These are phyloP conservation scores for Hypanus sabinus DNA, from an alignment of 2,113 vertebrate genomes.

Conservation along the genomic window DNA sequence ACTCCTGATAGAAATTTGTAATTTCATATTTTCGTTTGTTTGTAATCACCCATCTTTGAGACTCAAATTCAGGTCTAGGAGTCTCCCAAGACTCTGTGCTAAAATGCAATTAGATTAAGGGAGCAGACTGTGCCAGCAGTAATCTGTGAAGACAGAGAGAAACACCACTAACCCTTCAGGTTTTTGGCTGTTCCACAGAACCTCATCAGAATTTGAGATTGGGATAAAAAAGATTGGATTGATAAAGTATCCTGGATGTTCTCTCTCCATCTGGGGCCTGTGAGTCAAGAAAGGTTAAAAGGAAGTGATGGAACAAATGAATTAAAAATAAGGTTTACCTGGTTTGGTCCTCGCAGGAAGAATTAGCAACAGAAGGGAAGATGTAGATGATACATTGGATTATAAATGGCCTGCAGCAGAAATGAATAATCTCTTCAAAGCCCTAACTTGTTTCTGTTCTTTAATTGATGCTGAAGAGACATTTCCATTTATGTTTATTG, in stretches of 20 bases:
- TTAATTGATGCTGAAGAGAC: neutral
- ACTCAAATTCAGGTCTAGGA: neutral
- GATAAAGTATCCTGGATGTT: neutral
- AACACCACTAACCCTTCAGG: too few species aligned
- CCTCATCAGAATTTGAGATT: too few species aligned
- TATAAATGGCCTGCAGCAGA: neutral
- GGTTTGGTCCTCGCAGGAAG: neutral
- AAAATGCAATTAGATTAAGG: neutral
- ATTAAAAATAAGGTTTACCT: neutral
- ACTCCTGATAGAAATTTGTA: too few species aligned
- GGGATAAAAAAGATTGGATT: neutral
- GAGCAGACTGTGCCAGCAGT: too few species aligned
- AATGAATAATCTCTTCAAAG: neutral
- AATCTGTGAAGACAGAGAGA: too few species aligned
- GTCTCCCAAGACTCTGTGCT: neutral
- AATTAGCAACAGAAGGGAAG: neutral
- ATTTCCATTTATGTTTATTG: neutral
- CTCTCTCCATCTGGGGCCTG: neutral
- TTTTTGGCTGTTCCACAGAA: too few species aligned
- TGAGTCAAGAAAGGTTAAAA: neutral
- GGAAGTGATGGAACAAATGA: neutral
- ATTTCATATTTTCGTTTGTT: too few species aligned
- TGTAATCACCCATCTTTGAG: too few species aligned
- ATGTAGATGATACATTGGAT: neutral
- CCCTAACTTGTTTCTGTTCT: neutral